Conservation (phyloP, 2,888 invertebrate genomes). For the Erebia ligea region DNA sequence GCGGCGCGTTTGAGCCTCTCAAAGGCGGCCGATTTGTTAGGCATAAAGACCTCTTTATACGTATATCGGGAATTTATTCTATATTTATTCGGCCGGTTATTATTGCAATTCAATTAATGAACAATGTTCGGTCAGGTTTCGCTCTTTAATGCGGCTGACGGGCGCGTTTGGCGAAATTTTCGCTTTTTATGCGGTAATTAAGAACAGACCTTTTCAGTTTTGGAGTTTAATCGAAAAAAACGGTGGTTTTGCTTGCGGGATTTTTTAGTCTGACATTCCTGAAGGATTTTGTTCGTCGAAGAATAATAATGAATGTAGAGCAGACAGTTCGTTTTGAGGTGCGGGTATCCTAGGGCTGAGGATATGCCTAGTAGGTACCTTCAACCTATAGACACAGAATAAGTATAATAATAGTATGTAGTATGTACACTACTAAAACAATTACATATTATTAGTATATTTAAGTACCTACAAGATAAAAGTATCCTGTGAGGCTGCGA, state of each 20-base stretch:
- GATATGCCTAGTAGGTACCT: background rate
- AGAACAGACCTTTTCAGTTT: constrained; percentile 40
- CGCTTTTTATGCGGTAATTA: constrained; percentile 41
- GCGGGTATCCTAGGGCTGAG: background rate
- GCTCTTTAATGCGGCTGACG: constrained; percentile 47
- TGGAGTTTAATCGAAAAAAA: constrained; percentile 24
- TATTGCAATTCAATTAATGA: constrained; percentile 81
- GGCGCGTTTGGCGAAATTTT: constrained; percentile 49
- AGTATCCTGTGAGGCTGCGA: too few species aligned
- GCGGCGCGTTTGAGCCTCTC: constrained; percentile 72
- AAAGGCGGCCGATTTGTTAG: constrained; percentile 82
- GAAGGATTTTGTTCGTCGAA: constrained; percentile 11
- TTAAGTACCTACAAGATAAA: too few species aligned
- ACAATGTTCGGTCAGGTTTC: constrained; percentile 71
- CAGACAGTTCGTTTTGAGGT: background rate
- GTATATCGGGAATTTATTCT: constrained; percentile 74
- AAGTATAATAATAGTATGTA: too few species aligned
- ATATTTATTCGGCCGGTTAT: constrained; percentile 72
- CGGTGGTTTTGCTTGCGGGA: constrained; percentile 2
- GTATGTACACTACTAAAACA: too few species aligned
- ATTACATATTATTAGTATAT: too few species aligned
- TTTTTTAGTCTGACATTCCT: constrained; percentile 13
- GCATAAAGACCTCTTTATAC: constrained; percentile 78
- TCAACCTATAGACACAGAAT: too few species aligned
- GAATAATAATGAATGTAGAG: constrained; percentile 4